These are phyloP conservation scores for Ophion ellenae DNA, from an alignment of 2,888 invertebrate species.

Conservation along the genomic window DNA sequence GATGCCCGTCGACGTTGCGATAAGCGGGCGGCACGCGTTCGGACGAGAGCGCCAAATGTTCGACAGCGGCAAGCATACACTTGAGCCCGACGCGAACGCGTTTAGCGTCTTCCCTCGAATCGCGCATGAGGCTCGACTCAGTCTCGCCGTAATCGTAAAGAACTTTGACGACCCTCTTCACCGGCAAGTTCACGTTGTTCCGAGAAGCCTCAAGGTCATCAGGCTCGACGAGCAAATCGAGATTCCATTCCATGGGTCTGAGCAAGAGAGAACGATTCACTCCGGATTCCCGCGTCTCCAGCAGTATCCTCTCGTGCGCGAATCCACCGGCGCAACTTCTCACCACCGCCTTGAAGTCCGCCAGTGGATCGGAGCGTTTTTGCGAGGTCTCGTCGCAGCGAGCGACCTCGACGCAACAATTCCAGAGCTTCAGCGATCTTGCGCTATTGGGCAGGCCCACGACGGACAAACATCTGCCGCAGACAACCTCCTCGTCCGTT, in stretches of 20 bases:
- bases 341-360: slow-evolving; percentile 78
- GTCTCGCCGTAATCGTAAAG: slow-evolving; percentile 78
- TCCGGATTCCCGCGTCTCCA: slow-evolving; percentile 74
- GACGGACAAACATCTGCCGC: slow-evolving; percentile 77
- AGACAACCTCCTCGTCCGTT: slow-evolving; percentile 72
- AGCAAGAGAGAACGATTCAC: slow-evolving; percentile 74
- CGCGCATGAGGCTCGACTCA: slow-evolving; percentile 56
- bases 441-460: slow-evolving; percentile 73
- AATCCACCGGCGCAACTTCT: slow-evolving; percentile 72
- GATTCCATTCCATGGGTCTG: slow-evolving; percentile 78
- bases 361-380: slow-evolving; percentile 70
- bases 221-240: slow-evolving; percentile 76
- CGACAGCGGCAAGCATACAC: slow-evolving; percentile 77
- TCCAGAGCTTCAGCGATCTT: slow-evolving; percentile 79
- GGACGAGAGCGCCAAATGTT: slow-evolving; percentile 77
- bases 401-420: slow-evolving; percentile 75
- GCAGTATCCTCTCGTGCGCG: slow-evolving; percentile 75
- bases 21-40: slow-evolving; percentile 78
- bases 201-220: slow-evolving; percentile 40
- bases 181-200: slow-evolving; percentile 69
- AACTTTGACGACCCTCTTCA: slow-evolving; percentile 76
- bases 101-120: slow-evolving; percentile 70
- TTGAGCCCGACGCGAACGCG: slow-evolving; percentile 75
- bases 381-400: slow-evolving; percentile 53
- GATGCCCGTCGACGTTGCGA: slow-evolving; percentile 75